Conservation (phyloP, 2,113 vertebrate genomes). For the Mastomys natalensis region DNA sequence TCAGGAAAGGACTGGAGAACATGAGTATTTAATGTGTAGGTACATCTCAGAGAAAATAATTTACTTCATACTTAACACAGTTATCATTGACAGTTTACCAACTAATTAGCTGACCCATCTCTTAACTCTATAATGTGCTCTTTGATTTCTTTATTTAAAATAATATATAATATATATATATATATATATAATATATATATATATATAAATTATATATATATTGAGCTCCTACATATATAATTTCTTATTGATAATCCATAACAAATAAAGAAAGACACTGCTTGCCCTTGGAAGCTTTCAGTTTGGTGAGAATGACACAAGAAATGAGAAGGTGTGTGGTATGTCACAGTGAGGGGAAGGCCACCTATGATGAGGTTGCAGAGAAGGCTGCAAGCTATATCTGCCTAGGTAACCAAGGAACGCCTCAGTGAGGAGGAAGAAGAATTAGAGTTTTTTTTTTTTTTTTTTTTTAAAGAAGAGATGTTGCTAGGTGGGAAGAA, state of each 20-base stretch:
- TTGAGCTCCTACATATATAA: not conserved
- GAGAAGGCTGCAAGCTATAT: not conserved
- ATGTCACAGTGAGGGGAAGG: not conserved
- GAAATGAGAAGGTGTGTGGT: not conserved
- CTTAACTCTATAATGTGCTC: not conserved
- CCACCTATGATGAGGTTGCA: not conserved
- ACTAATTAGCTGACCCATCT: not conserved
- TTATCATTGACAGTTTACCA: not conserved
- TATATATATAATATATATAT: no score
- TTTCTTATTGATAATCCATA: not conserved
- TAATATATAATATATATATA: no score
- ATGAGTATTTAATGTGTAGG: not conserved
- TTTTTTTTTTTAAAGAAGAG: not conserved
- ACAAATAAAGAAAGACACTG: not conserved
- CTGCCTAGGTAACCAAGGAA: not conserved
- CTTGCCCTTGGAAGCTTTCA: not conserved
- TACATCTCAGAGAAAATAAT: not conserved
- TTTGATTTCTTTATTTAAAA: conserved; percentile 16
- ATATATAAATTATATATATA: no score
- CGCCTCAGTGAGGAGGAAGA: not conserved
- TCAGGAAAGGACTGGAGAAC: not conserved
- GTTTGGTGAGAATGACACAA: not conserved
- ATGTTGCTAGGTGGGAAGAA: not conserved
- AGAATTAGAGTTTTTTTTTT: not conserved
- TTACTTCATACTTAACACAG: not conserved